Evolutionary conservation across 2,113 vertebrate genomes (phyloP).

Genomic region (Prunella himalayana): DNA sequence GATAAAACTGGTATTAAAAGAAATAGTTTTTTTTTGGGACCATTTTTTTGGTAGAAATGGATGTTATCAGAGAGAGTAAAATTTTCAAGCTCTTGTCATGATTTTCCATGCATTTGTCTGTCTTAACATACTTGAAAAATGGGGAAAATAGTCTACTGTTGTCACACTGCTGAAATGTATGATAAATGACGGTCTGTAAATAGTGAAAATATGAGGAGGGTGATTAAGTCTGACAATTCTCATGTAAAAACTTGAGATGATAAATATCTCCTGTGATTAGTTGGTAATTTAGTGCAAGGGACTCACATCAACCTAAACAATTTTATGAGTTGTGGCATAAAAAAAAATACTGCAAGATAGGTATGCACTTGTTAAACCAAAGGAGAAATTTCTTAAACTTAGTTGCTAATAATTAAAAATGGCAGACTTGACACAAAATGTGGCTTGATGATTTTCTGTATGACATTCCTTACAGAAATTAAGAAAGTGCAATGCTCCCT

Average conservation of each 20-base stretch:
- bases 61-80: neutral
- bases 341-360: conserved; percentile 63
- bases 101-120: neutral
- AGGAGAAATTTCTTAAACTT: conserved; percentile 63
- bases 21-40: neutral
- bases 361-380: conserved; percentile 59
- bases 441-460: conserved; percentile 34
- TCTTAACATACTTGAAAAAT: conserved; percentile 25
- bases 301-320: conserved; percentile 73
- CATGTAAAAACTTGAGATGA: conserved; percentile 75
- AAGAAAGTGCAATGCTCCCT: conserved; percentile 20
- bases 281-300: conserved; percentile 83
- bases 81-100: neutral
- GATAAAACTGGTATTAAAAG: neutral
- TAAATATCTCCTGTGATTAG: conserved; percentile 83
- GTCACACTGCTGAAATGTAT: conserved; percentile 68
- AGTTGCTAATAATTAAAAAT: conserved; percentile 69
- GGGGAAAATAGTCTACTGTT: conserved; percentile 56
- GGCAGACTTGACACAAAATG: conserved; percentile 53
- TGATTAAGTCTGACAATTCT: conserved; percentile 88
- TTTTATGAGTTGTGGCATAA: conserved; percentile 80
- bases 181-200: conserved; percentile 73
- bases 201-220: conserved; percentile 74
- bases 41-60: neutral
- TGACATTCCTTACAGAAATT: conserved; percentile 56